Evolutionary conservation across 2,888 invertebrate genomes (phyloP).

Genomic region (Pharmacophagus antenor): DNA sequence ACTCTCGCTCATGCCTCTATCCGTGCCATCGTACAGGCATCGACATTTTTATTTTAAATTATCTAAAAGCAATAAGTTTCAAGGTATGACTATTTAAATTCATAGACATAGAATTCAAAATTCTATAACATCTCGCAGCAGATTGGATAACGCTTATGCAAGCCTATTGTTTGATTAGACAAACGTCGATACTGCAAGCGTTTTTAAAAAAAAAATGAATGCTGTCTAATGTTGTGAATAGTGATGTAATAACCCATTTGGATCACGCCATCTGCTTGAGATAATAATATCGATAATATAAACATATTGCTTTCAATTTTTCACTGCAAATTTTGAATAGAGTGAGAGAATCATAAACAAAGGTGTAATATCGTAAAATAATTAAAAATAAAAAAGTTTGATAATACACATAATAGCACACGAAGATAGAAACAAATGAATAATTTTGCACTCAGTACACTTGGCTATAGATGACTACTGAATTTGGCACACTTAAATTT

Average conservation of each 20-base stretch:
- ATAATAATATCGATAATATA: neutral
- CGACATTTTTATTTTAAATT: conserved; percentile 27
- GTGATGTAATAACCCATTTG: conserved; percentile 19
- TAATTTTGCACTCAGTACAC: too few species aligned
- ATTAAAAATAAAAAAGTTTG: too few species aligned
- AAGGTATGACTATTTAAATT: conserved; percentile 25
- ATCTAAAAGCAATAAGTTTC: conserved; percentile 20
- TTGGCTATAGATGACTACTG: too few species aligned
- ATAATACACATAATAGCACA: too few species aligned
- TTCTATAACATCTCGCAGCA: conserved; percentile 12
- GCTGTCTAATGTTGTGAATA: conserved; percentile 7
- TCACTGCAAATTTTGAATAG: neutral
- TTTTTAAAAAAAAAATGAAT: conserved; percentile 16
- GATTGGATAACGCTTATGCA: conserved; percentile 39
- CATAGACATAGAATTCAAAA: conserved; percentile 22
- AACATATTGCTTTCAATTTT: neutral
- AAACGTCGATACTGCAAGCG: conserved; percentile 11
- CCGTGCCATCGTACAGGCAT: conserved; percentile 18
- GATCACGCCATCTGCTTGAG: conserved; percentile 17
- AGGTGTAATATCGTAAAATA: too few species aligned
- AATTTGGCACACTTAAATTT: too few species aligned
- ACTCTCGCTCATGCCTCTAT: conserved; percentile 52
- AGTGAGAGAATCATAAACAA: too few species aligned
- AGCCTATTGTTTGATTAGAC: conserved; percentile 39
- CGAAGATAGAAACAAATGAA: too few species aligned